Percentiles rank a stretch among this genome's conserved stretches.
Conservation (phyloP, 2,888 invertebrate genomes). For the Cephus sareptanus region DNA sequence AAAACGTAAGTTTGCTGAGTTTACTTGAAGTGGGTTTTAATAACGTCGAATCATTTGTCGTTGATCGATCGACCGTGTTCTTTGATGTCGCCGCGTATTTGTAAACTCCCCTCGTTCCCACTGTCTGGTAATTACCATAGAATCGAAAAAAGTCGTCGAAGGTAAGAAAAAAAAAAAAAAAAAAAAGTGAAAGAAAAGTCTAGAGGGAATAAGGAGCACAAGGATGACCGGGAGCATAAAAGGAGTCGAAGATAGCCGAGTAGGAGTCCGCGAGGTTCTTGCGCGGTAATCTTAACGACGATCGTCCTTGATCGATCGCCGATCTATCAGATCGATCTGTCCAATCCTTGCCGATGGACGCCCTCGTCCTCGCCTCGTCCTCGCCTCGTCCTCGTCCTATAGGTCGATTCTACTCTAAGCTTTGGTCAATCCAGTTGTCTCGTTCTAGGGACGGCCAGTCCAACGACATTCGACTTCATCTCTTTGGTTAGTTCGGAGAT, state of each 20-base stretch:
- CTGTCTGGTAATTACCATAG: not conserved
- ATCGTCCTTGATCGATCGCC: not conserved
- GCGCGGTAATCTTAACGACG: not conserved
- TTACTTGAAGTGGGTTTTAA: not conserved
- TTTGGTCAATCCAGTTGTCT: not conserved
- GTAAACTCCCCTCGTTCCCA: not conserved
- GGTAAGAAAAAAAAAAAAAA: not conserved
- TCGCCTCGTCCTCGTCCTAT: not conserved
- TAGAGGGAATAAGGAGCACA: not conserved
- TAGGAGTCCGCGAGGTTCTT: not conserved
- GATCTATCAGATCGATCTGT: not conserved
- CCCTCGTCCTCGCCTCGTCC: not conserved
- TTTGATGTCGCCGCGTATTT: not conserved
- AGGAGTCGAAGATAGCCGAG: not conserved
- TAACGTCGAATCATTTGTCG: not conserved
- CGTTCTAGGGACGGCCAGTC: not conserved
- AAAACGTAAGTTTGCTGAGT: not conserved
- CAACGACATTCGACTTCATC: conserved; percentile 50
- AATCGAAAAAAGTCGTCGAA: not conserved
- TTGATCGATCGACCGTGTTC: not conserved
- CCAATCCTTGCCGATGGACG: not conserved
- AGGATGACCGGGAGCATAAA: not conserved
- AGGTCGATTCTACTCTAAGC: not conserved
- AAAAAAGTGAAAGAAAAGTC: not conserved
- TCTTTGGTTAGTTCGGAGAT: conserved; percentile 33